phyloP scores from a whole-genome alignment of 2,888 invertebrate genomes.

The Bellardia pandia region DNA sequence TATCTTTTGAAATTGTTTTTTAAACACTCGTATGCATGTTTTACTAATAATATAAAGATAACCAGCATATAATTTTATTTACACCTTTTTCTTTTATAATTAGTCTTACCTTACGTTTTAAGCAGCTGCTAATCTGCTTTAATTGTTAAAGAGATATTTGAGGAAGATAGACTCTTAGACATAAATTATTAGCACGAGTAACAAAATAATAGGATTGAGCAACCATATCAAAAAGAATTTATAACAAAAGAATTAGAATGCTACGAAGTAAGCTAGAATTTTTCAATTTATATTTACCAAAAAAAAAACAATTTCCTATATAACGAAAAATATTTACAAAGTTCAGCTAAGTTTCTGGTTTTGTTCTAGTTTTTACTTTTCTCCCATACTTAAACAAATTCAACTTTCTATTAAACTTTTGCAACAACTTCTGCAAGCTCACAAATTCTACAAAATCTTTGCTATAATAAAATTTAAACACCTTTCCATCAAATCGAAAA shows the following conservation, averaged over 20 bases:
- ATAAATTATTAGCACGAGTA: neutral
- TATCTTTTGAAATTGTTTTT: constrained; percentile 26
- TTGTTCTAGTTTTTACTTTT: too few relatives aligned
- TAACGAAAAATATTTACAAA: too few relatives aligned
- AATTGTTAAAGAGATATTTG: constrained; percentile 18
- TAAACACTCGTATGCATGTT: constrained; percentile 16
- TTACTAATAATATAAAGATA: constrained; percentile 3
- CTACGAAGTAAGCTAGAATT: too few relatives aligned
- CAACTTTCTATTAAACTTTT: neutral
- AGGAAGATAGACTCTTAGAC: neutral
- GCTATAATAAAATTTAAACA: constrained; percentile 3
- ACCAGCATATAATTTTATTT: constrained; percentile 65
- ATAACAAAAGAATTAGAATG: too few relatives aligned
- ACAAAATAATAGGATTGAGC: neutral
- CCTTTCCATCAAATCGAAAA: constrained; percentile 38
- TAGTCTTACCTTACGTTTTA: neutral
- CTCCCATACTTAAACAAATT: too few relatives aligned
- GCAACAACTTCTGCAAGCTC: neutral
- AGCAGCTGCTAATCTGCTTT: constrained; percentile 61
- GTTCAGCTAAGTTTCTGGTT: too few relatives aligned
- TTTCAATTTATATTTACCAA: too few relatives aligned
- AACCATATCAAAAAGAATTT: too few relatives aligned
- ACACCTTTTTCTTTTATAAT: constrained; percentile 60
- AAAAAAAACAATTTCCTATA: too few relatives aligned
- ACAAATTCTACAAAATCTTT: constrained; percentile 13